phyloP scores from a whole-genome alignment of 1,140 invertebrate species.

The Zaprionus africanus region DNA sequence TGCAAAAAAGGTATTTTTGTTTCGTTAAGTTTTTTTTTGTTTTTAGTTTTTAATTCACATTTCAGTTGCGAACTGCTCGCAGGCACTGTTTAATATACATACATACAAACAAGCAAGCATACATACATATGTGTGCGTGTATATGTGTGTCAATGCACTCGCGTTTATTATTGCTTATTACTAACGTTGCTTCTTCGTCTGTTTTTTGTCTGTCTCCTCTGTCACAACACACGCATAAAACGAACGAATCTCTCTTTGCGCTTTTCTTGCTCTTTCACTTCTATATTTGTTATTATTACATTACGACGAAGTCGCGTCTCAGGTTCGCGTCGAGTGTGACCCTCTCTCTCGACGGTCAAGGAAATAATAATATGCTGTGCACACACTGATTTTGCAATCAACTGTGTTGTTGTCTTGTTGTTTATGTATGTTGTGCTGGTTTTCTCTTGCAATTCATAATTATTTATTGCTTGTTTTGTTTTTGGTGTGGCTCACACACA shows the following conservation, averaged over 20 bases:
- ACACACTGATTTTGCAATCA: constrained; percentile 18
- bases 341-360: constrained; percentile 3
- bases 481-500: neutral
- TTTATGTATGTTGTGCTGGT: neutral
- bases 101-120: neutral
- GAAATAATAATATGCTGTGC: constrained; percentile 26
- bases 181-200: constrained; percentile 25
- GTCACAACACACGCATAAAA: constrained; percentile 14
- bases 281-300: constrained; percentile 45
- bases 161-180: constrained; percentile 51
- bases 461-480: constrained; percentile 13
- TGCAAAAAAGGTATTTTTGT: constrained; percentile 83
- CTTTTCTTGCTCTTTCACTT: constrained; percentile 18
- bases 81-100: constrained; percentile 7
- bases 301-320: constrained; percentile 31
- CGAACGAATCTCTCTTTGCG: constrained; percentile 23
- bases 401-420: neutral
- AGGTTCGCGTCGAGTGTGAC: constrained; percentile 43
- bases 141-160: constrained; percentile 55
- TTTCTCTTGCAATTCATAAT: constrained; percentile 6
- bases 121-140: constrained; percentile 14
- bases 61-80: constrained; percentile 25
- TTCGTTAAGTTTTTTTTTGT: constrained; percentile 51
- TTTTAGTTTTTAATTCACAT: constrained; percentile 47
- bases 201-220: constrained; percentile 17